phyloP scores from a whole-genome alignment of 2,113 vertebrate genomes.

The Alexandromys fortis region DNA sequence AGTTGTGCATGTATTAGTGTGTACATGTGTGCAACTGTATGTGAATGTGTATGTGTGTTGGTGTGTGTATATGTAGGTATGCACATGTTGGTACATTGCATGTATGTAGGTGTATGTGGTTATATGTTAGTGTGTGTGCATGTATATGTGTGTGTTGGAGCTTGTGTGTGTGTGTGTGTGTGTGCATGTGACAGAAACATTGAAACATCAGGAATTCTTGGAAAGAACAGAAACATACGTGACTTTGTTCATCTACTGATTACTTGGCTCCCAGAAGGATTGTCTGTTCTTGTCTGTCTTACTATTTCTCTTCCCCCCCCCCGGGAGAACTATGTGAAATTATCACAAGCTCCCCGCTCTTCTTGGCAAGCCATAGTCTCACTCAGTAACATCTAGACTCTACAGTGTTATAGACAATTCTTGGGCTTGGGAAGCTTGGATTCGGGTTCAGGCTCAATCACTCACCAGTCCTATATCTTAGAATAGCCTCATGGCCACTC shows the following conservation, averaged over 20 bases:
- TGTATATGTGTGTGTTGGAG: background rate
- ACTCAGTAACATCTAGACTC: background rate
- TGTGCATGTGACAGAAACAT: background rate
- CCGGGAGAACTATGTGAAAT: background rate
- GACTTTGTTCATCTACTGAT: conserved; percentile 21
- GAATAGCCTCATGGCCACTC: background rate
- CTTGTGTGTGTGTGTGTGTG: background rate
- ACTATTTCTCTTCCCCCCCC: background rate
- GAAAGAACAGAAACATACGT: background rate
- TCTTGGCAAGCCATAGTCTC: background rate
- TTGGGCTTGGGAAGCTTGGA: background rate
- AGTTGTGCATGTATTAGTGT: background rate
- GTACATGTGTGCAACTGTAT: background rate
- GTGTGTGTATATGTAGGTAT: background rate
- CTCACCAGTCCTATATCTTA: background rate
- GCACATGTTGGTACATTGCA: background rate
- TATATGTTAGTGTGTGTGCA: background rate
- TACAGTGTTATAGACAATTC: background rate
- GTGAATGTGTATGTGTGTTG: background rate
- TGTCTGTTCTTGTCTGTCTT: background rate
- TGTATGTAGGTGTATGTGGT: background rate
- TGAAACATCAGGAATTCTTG: background rate
- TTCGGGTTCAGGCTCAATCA: conserved; percentile 17
- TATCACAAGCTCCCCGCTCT: background rate
- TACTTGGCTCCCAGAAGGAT: background rate